Base-by-base conservation (phyloP, 2,113 vertebrate species). In the Excalfactoria chinensis region DNA sequence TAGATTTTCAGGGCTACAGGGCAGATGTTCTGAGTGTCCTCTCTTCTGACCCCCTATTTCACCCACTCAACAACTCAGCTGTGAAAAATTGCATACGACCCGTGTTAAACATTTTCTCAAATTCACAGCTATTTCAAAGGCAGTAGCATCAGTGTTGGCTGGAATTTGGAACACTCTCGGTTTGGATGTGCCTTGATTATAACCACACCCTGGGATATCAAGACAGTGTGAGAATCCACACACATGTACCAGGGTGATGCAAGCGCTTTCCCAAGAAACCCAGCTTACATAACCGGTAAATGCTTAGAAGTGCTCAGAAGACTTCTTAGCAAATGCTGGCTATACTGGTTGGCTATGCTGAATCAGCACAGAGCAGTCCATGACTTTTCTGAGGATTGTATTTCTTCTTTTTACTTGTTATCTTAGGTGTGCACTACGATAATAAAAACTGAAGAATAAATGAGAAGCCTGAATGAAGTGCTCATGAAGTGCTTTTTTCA, bases 81-180 rank as follows among this genome's bases (percentile, higher is more conserved):
- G 14, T 76, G 93, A 91, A 92, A 72, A 84, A n/a, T 74, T 80
- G 72, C 55, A 70, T 63, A 49, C 79, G 49, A 64, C 88, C 79
- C 41, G 28, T 74, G 90, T 70, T 88, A 92, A 94, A 88, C 30
- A 35, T 91, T 79, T 68, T 89, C 64, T 91, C 76, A 87, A 70
- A 35, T 93, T 89, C 49, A 34, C 76, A 89, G 53, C 41, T 88
- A 72, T 92, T 95, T 90, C 53, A 90, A 85, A 93, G 40, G 40
- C 81, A 75, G 75, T 64, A 75, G 59, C 53, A 40, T 67, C 20
- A 59, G 63, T 41, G 16, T 40, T 82, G 37, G 32, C 46, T 87
- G 76, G 40, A 84, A 49, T 58, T 73, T 0, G 7, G 43, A 87
- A 41, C 3, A 0, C 35, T 80, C 25, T 73, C 6, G 1, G 1